phyloP scores from a whole-genome alignment of 2,888 invertebrate genomes.

The Pollenia labialis region DNA sequence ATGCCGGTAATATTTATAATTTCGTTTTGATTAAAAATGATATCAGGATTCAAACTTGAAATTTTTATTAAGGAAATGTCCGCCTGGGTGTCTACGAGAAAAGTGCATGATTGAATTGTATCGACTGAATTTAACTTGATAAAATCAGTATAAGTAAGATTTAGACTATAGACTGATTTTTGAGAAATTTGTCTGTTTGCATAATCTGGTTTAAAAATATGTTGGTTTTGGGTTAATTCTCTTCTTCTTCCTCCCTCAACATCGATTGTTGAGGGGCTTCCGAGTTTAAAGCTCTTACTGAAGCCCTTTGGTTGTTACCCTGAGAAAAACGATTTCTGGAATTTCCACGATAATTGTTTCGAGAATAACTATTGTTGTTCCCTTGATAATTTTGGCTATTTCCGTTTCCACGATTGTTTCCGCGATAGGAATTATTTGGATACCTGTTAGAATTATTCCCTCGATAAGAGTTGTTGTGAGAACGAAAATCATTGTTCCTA shows the following conservation, averaged over 20 bases:
- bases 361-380: neutral
- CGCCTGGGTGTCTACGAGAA: conserved; percentile 13
- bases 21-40: neutral
- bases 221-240: no score
- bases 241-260: conserved; percentile 13
- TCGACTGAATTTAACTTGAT: neutral
- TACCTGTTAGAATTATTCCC: no score
- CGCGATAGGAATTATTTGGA: no score
- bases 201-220: neutral
- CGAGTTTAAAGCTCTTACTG: conserved; percentile 13
- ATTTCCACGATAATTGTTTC: neutral
- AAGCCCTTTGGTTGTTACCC: neutral
- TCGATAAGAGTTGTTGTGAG: no score
- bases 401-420: neutral
- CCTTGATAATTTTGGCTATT: no score
- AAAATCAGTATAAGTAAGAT: neutral
- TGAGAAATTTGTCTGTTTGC: neutral
- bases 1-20: conserved; percentile 19
- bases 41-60: conserved; percentile 8
- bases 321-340: neutral
- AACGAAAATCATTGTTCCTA: no score
- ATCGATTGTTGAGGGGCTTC: conserved; percentile 24
- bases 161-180: conserved; percentile 6
- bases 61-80: conserved; percentile 17
- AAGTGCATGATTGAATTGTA: neutral